Evolutionary conservation across 2,113 vertebrate species (phyloP).

Genomic region (Aspidoscelis tigris): DNA sequence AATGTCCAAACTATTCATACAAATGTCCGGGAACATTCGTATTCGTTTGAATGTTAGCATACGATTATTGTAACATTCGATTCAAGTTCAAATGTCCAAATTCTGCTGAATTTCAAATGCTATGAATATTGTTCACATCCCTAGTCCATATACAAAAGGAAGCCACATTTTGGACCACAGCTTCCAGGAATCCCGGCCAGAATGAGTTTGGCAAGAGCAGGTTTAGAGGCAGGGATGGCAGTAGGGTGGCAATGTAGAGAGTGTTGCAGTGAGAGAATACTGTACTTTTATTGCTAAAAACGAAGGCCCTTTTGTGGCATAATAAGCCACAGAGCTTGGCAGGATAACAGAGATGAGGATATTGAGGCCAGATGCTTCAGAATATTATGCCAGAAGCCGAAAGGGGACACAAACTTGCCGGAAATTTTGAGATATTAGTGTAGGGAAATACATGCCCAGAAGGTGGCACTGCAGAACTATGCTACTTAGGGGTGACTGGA

Average conservation of each 20-base stretch:
- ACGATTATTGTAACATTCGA: too few relatives aligned
- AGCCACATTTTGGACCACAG: background rate
- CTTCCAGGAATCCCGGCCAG: background rate
- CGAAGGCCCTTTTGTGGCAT: background rate
- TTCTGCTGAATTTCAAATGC: too few relatives aligned
- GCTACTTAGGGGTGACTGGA: background rate
- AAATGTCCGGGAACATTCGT: too few relatives aligned
- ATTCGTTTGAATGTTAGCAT: too few relatives aligned
- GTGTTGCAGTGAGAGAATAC: background rate
- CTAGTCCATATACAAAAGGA: background rate
- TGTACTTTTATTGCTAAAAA: background rate
- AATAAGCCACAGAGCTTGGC: background rate
- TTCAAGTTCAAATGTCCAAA: too few relatives aligned
- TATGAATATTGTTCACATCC: too few relatives aligned
- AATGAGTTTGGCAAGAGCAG: too few relatives aligned
- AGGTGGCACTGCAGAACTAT: conserved; percentile 28
- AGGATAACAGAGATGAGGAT: background rate
- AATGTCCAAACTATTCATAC: too few relatives aligned
- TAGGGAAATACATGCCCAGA: background rate
- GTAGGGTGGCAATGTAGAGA: background rate
- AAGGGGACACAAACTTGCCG: background rate
- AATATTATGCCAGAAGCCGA: background rate
- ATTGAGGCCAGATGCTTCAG: background rate
- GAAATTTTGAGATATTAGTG: background rate
- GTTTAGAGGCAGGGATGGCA: background rate